phyloP scores from a whole-genome alignment of 1,140 invertebrate species.

The Carcinoscorpius rotundicauda region DNA sequence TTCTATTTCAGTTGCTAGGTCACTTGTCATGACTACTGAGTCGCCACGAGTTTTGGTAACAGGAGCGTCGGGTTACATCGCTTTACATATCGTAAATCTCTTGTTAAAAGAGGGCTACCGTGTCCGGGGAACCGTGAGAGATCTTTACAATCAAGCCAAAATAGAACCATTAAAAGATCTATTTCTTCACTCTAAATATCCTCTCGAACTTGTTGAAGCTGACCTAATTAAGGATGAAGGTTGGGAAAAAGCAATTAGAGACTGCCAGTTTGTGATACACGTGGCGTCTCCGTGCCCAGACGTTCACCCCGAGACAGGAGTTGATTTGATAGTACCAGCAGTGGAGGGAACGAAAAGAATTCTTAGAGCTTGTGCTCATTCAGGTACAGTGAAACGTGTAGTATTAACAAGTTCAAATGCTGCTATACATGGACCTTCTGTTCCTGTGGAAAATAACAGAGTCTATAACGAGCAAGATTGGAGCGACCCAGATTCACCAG shows the following conservation, averaged over 20 bases:
- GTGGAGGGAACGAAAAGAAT: constrained; percentile 44
- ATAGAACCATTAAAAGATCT: constrained; percentile 31
- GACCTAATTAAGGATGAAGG: constrained; percentile 32
- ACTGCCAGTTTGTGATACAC: constrained; percentile 41
- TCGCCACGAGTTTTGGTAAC: constrained; percentile 39
- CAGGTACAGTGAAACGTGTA: constrained; percentile 39
- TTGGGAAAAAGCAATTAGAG: constrained; percentile 38
- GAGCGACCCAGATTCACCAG: constrained; percentile 32
- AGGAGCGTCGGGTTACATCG: constrained; percentile 44
- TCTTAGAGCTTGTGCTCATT: constrained; percentile 38
- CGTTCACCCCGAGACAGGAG: constrained; percentile 27
- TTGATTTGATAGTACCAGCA: constrained; percentile 40
- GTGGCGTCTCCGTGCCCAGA: constrained; percentile 44
- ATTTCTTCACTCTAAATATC: constrained; percentile 33
- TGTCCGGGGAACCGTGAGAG: constrained; percentile 43
- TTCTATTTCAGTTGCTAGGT: no score
- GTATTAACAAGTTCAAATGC: constrained; percentile 44
- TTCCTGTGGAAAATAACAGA: constrained; percentile 26
- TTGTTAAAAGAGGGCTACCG: constrained; percentile 36
- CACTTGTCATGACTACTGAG: no score
- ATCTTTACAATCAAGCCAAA: constrained; percentile 36
- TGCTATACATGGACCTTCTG: constrained; percentile 37
- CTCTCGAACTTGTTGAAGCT: constrained; percentile 39
- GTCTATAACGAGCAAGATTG: constrained; percentile 41
- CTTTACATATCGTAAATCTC: constrained; percentile 41